Evolutionary conservation across 2,797 vertebrate genomes (phyloP), one percentile per base, ranked within the genome.

Genomic region (Champsocephalus gunnari): DNA sequence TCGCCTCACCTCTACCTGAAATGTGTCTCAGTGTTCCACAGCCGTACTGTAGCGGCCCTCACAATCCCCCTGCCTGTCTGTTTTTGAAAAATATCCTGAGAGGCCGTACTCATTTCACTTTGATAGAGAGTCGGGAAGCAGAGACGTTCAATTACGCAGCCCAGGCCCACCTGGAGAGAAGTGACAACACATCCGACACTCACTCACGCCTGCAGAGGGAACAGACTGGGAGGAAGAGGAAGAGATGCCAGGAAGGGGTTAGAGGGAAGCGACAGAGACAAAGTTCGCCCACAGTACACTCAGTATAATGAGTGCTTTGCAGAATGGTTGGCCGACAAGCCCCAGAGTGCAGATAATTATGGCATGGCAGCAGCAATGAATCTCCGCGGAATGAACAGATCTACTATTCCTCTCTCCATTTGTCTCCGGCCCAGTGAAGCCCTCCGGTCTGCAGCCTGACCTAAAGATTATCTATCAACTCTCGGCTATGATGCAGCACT

Each of bases 311-410:
- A 83, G 71, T 73, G 64, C 79, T 89, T 84, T 85, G 75, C 78
- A 81, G 79, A 79, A 68, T 62, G 77, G 69, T 72, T 57, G 77
- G 68, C 68, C 34, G 60, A 88, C 82, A 69, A 77, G 55, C 65
- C 76, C 60, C 74, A 76, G 77, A 86, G 72, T 73, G 77, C 49
- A 76, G 83, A 85, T 89, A 84, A 89, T 86, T 86, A 82, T 72
- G 77, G 72, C 49, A 71, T 73, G 73, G 82, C 80, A 77, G 87
- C 59, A 64, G 77, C 71, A 64, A 73, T 76, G 77, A 75, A 85
- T 82, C 77, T 82, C 71, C 44, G 32, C 74, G 68, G 80, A 77
- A 71, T 73, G 71, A 81, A 80, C 66, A 66, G 65, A 86, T 73
- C 73, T 78, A 21, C 58, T 66, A 6, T 51, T 77, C 80, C 60